Evolutionary conservation across 2,888 invertebrate species (phyloP).

Genomic region (Fragum fragum): DNA sequence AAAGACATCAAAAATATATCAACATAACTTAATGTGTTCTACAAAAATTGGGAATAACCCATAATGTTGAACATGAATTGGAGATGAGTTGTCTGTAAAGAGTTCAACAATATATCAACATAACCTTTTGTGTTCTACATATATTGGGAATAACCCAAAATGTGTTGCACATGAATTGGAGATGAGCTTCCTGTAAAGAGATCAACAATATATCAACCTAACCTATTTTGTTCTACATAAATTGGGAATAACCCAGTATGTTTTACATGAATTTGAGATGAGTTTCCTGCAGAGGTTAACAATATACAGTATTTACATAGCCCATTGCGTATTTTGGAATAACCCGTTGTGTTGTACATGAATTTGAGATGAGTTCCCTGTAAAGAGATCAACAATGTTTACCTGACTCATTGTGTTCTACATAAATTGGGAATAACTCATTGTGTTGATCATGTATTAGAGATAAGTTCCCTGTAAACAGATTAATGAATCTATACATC

Average conservation of each 20-base stretch:
- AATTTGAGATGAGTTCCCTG: slow-evolving; percentile 73
- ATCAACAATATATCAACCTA: too few relatives aligned
- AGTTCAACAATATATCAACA: too few relatives aligned
- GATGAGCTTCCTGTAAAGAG: slow-evolving; percentile 70
- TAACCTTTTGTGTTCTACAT: too few relatives aligned
- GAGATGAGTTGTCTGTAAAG: slow-evolving; percentile 71
- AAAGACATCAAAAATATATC: too few relatives aligned
- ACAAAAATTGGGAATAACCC: slow-evolving; percentile 68
- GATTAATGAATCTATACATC: too few relatives aligned
- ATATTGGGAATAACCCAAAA: slow-evolving; percentile 73
- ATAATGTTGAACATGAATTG: slow-evolving; percentile 78
- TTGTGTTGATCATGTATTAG: slow-evolving; percentile 77
- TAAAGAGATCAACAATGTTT: too few relatives aligned
- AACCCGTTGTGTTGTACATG: too few relatives aligned
- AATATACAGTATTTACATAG: too few relatives aligned
- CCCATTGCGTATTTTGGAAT: too few relatives aligned
- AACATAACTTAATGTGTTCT: too few relatives aligned
- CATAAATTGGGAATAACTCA: slow-evolving; percentile 70
- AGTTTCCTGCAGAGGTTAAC: slow-evolving; percentile 68
- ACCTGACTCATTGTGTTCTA: too few relatives aligned
- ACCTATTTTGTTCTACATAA: too few relatives aligned
- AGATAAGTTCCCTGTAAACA: slow-evolving; percentile 71
- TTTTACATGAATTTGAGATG: slow-evolving; percentile 76
- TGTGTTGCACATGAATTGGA: slow-evolving; percentile 77
- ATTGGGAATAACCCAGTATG: slow-evolving; percentile 74